Percentiles rank a stretch among this genome's conserved stretches.
These are phyloP conservation scores for Aleiodes testaceus DNA, from an alignment of 2,888 invertebrate species.

Conservation along the genomic window DNA sequence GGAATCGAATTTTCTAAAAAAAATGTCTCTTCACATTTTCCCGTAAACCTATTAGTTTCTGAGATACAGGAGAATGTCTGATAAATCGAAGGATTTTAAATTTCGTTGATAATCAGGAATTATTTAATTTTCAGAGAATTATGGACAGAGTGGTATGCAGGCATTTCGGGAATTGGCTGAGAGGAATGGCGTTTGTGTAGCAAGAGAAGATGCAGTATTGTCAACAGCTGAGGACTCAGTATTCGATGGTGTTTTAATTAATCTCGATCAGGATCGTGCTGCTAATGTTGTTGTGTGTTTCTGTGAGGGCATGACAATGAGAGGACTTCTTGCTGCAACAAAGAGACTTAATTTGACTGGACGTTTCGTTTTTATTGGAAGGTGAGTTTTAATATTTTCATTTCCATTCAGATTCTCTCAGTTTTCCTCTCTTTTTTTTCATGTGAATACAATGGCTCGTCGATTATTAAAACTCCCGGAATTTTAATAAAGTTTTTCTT, in stretches of 20 bases:
- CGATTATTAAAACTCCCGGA: too few relatives aligned
- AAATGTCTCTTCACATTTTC: too few relatives aligned
- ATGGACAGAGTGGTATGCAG: constrained; percentile 84
- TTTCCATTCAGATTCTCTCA: background rate
- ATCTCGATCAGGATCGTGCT: constrained; percentile 75
- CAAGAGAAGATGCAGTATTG: constrained; percentile 79
- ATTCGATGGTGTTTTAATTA: constrained; percentile 76
- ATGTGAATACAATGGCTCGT: background rate
- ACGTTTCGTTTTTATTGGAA: constrained; percentile 80
- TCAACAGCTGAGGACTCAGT: constrained; percentile 76
- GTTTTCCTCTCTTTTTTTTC: background rate
- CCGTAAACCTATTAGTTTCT: too few relatives aligned
- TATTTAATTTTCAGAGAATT: constrained; percentile 82
- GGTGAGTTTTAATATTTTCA: constrained; percentile 72
- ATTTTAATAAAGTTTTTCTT: background rate
- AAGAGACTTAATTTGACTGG: constrained; percentile 76
- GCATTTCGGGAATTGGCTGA: constrained; percentile 83
- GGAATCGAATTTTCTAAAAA: too few relatives aligned
- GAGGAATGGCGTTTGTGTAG: constrained; percentile 81
- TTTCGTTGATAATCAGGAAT: too few relatives aligned
- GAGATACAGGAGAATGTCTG: too few relatives aligned
- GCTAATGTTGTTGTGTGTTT: constrained; percentile 83
- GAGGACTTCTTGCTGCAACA: constrained; percentile 79
- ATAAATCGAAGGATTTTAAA: background rate
- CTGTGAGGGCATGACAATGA: constrained; percentile 84